Base-by-base conservation (phyloP, 2,113 vertebrate species). In the Salvelinus fontinalis region DNA sequence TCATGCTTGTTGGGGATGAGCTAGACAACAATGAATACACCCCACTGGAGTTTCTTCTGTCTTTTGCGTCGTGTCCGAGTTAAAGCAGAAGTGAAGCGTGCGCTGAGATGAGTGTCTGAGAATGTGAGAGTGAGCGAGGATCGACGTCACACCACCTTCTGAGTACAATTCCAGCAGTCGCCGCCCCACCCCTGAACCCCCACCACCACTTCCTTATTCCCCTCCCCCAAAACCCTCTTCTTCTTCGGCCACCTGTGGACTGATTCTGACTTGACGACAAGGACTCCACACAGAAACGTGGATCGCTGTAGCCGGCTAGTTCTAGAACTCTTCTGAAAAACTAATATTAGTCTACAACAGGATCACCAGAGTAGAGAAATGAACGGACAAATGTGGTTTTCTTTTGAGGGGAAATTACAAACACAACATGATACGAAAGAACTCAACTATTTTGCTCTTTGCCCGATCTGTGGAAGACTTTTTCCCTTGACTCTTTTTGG, bases 21-120 rank as follows among this genome's bases (percentile, higher is more conserved):
- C 92, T 86, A 88, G 92, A 93, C 79, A 70, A 80, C 79, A 83
- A 93, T 90, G 94, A 90, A 93, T 87, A 80, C 73, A 82, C 93
- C 95, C 94, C 94, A 92, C 94, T 96, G 95, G 95, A 96, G 93
- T 95, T 93, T 90, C 94, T 95, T 96, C 95, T 96, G 95, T 95
- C 92, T 96, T 94, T 94, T 93, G 90, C 93, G 89, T 93, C 85
- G 86, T 74, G 76, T 70, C 75, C 70, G 88, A 77, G 88, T 89
- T 77, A 80, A 79, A 87, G 86, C 85, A 91, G 95, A 95, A 95
- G 94, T 89, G 92, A 94, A 92, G 94, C 93, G 95, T 95, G 95
- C 94, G 95, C 94, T 93, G 92, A 94, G 93, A 94, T 95, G 95
- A 95, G 90, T 96, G 96, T 93, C 93, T 95, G 95, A 93, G 95